Evolutionary conservation across 2,113 vertebrate genomes (phyloP).

Genomic region (Podiceps cristatus): DNA sequence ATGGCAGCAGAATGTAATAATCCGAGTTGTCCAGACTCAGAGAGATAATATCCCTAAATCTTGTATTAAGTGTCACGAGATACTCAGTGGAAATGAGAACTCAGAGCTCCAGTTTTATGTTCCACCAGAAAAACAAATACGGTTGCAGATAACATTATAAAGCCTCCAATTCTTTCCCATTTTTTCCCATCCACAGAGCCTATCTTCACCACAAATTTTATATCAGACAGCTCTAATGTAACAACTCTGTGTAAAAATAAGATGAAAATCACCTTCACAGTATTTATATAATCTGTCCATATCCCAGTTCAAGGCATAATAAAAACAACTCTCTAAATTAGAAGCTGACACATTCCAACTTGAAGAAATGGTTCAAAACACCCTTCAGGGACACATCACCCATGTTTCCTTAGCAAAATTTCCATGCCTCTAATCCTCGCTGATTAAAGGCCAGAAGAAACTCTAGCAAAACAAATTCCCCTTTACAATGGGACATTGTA

Average conservation of each 20-base stretch:
- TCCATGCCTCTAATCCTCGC: neutral
- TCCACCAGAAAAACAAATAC: conserved; percentile 50
- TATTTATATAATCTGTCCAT: neutral
- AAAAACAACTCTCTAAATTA: conserved; percentile 22
- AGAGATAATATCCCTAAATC: conserved; percentile 66
- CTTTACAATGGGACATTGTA: conserved; percentile 11
- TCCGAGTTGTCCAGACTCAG: conserved; percentile 26
- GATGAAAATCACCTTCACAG: neutral
- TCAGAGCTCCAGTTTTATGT: neutral
- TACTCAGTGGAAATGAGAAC: conserved; percentile 38
- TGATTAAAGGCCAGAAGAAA: conserved; percentile 31
- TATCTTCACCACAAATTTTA: neutral
- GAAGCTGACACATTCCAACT: conserved; percentile 16
- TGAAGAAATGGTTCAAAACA: conserved; percentile 13
- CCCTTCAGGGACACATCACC: conserved; percentile 29
- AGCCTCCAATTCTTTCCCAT: neutral
- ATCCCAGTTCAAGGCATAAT: neutral
- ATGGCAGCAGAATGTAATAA: conserved; percentile 44
- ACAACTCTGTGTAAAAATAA: neutral
- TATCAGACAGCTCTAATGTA: neutral
- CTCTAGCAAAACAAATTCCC: conserved; percentile 31
- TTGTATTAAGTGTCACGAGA: conserved; percentile 59
- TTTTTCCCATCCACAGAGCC: neutral
- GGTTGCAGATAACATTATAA: conserved; percentile 19
- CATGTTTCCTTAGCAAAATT: conserved; percentile 21